phyloP scores from a whole-genome alignment of 2,113 vertebrate species.

The Cryptotis parvus region DNA sequence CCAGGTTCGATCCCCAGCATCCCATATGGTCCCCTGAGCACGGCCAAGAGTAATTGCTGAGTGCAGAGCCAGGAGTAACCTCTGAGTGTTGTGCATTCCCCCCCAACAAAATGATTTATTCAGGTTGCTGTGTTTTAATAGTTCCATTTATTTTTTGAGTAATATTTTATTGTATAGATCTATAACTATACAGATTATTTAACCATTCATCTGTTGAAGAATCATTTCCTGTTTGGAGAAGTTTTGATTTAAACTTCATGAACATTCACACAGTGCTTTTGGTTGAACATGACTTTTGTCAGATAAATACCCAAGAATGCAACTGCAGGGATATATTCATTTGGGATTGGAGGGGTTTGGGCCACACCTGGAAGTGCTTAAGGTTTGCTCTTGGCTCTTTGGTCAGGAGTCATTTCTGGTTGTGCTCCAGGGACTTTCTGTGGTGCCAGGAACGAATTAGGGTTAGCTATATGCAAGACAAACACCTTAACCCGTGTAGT shows the following conservation, averaged over 20 bases:
- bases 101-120: neutral
- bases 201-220: neutral
- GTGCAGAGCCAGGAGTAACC: too few relatives aligned
- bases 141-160: conserved; percentile 12
- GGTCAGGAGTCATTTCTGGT: too few relatives aligned
- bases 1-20: too few relatives aligned
- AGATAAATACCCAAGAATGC: neutral
- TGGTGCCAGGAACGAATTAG: too few relatives aligned
- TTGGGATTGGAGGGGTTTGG: too few relatives aligned
- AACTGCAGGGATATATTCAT: neutral
- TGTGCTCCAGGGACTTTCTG: too few relatives aligned
- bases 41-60: too few relatives aligned
- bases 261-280: neutral
- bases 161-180: neutral
- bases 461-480: too few relatives aligned
- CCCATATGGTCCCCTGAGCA: too few relatives aligned
- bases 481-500: neutral
- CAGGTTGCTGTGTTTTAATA: neutral
- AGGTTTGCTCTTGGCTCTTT: too few relatives aligned
- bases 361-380: too few relatives aligned
- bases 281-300: conserved; percentile 13
- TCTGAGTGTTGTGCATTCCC: too few relatives aligned
- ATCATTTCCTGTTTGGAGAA: neutral
- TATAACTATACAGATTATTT: neutral
- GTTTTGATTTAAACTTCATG: conserved; percentile 23